Base-by-base conservation (phyloP, 1,140 invertebrate species). In the Apis cerana region DNA sequence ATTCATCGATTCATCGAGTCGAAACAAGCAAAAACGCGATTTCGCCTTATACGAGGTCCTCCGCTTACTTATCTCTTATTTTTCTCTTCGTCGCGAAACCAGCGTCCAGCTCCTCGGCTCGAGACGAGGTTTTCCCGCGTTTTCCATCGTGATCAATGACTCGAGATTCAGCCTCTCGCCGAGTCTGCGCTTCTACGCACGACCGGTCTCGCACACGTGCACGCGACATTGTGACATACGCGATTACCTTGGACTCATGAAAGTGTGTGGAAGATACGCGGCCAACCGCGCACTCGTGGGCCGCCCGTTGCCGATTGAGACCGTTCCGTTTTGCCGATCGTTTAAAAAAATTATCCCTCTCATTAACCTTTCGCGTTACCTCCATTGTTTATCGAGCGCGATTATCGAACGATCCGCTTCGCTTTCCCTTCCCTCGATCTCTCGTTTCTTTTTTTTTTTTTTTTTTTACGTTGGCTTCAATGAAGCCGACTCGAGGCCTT, bases 211-310 rank as follows among this genome's bases (percentile, higher is more conserved):
- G 67, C 85, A 83, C 81, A 82, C 85, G 77, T 85, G 79, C 82
- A 86, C 72, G 67, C 77, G 69, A 58, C 83, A 85, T 93, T 93
- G 92, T 92, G 92, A 93, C 92, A 93, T 93, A 93, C 90, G 91
- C 87, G 91, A 93, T 93, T 92, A 91, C 93, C 92, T 93, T 93
- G 93, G 90, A 91, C 90, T 93, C 92, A 90, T 89, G 88, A 0
- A 43, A 43, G 33, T 81, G 82, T 88, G 65, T 79, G 80, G 82
- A 89, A 65, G 82, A 88, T 81, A 84, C 81, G 59, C 33, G 58
- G 72, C 61, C 72, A 75, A 68, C 79, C 84, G 84, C 75, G 78
- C 33, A 83, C 70, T 79, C 85, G 85, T 84, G 86, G 76, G 88
- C 83, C 81, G 79, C 72, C 87, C 83, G 91, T 91, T 91, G 91